A percentile compares a stretch with the other conserved stretches of the same genome.
Evolutionary conservation across 2,113 vertebrate species (phyloP).

Genomic region (Platichthys stellatus): DNA sequence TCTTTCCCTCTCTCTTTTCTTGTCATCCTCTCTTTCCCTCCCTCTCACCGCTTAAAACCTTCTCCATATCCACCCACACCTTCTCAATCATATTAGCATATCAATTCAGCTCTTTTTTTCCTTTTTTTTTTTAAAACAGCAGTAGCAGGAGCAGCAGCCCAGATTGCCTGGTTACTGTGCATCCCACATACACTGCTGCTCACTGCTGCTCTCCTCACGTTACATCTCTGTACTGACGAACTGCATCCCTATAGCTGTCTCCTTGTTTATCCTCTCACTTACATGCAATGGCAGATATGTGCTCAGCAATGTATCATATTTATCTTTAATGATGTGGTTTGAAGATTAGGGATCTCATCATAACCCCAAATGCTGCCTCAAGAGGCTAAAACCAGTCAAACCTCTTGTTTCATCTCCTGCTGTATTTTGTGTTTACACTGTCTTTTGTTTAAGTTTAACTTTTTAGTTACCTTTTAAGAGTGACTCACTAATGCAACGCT

Average conservation of each 20-base stretch:
- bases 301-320: conserved; percentile 4
- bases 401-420: conserved; percentile 4
- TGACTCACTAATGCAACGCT: conserved; percentile 39
- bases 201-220: conserved; percentile 46
- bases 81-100: conserved; percentile 77
- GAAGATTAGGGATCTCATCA: conserved; percentile 14
- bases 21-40: conserved; percentile 16
- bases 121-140: conserved; percentile 47
- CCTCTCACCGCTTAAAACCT: conserved; percentile 60
- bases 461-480: conserved; percentile 32
- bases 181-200: conserved; percentile 60
- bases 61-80: conserved; percentile 77
- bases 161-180: conserved; percentile 51
- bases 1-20: conserved; percentile 57
- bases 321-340: conserved; percentile 19
- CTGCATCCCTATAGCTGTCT: conserved; percentile 32
- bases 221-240: conserved; percentile 38
- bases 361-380: conserved; percentile 1
- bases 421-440: conserved; percentile 6
- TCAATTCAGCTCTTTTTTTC: conserved; percentile 59
- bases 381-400: conserved; percentile 16
- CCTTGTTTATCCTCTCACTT: conserved; percentile 28
- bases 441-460: conserved; percentile 19
- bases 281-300: conserved; percentile 13
- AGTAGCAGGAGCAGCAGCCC: conserved; percentile 43